Evolutionary conservation across 2,888 invertebrate species (phyloP).

Genomic region (Psylliodes chrysocephalus): DNA sequence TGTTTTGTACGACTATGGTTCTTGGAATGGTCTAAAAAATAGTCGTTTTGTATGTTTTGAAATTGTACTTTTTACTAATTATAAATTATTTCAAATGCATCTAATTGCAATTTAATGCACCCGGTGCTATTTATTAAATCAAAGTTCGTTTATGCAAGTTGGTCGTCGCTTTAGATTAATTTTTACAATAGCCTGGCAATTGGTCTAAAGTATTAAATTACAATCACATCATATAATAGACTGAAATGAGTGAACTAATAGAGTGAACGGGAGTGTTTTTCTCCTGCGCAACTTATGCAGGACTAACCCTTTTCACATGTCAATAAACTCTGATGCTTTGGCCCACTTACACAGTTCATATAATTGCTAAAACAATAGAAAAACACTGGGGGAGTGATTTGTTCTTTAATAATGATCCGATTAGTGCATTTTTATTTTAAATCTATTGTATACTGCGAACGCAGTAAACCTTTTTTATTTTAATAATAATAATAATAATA

Average conservation of each 20-base stretch:
- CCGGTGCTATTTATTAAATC: constrained; percentile 29
- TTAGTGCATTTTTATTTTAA: too few species aligned
- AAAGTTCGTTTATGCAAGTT: constrained; percentile 35
- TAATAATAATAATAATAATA: too few species aligned
- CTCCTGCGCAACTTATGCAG: constrained; percentile 18
- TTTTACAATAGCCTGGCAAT: constrained; percentile 32
- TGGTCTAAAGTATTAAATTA: constrained; percentile 37
- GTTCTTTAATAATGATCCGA: too few species aligned
- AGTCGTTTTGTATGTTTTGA: too few species aligned
- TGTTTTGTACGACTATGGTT: too few species aligned
- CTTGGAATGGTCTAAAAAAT: too few species aligned
- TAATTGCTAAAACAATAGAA: constrained; percentile 23
- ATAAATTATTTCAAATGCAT: too few species aligned
- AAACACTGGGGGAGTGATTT: constrained; percentile 1
- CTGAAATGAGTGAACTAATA: constrained; percentile 29
- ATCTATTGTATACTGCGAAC: too few species aligned
- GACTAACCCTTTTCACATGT: constrained; percentile 30
- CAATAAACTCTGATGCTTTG: constrained; percentile 27
- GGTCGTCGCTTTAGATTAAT: constrained; percentile 37
- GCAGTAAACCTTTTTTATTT: too few species aligned
- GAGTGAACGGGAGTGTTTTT: constrained; percentile 20
- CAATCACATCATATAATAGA: constrained; percentile 30
- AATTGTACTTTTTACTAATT: too few species aligned
- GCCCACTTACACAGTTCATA: constrained; percentile 16
- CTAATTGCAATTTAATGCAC: too few species aligned